Base-by-base conservation (phyloP, 2,888 invertebrate genomes). In the Bembecia ichneumoniformis region DNA sequence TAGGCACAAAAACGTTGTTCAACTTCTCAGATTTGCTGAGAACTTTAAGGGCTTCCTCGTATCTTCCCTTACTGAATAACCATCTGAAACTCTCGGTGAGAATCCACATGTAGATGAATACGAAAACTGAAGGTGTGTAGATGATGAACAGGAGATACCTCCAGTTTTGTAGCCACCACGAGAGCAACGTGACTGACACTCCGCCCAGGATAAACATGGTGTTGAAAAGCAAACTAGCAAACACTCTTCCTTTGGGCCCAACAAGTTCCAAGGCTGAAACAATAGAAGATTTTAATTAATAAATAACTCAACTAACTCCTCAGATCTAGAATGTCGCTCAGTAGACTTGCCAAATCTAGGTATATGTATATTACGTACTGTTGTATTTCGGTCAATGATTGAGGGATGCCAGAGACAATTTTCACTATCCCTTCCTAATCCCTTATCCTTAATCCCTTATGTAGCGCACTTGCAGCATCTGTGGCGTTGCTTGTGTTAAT, bases 11-110 rank as follows among this genome's bases (percentile, higher is more conserved):
- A 0, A 77, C 78, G 3, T 87, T 88, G 62, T 94, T 94, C 47
- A 91, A 79, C 55, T 78, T 88, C 1, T 93, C 91, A 7, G 92
- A 89, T 63, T 82, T 90, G 9, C 76, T 81, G 2, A 93, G 77
- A 1, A 93, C 90, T 3, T 79, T 77, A 36, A 91, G 83, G 0
- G 92, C 94, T 59, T 92, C 90, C 15, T 91, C 89, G 55, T 90
- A 89, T 56, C 89, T 87, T 1, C 91, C 91, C 66, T 92, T 92
- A 49, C 92, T 91, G 62, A 87, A 81, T 34, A 75, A 66, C 87
- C 87, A 87, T 48, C 87, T 63, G 61, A 86, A 86, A 52, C 86
- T 86, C 52, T 87, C 87, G 0, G 79, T 77, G 0, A 87, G 63
- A 5, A 71, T 65, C 82, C 84, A 86, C 50, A 82, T 71, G 63